phyloP scores from a whole-genome alignment of 1,140 invertebrate species.

The Zaprionus nigranus region DNA sequence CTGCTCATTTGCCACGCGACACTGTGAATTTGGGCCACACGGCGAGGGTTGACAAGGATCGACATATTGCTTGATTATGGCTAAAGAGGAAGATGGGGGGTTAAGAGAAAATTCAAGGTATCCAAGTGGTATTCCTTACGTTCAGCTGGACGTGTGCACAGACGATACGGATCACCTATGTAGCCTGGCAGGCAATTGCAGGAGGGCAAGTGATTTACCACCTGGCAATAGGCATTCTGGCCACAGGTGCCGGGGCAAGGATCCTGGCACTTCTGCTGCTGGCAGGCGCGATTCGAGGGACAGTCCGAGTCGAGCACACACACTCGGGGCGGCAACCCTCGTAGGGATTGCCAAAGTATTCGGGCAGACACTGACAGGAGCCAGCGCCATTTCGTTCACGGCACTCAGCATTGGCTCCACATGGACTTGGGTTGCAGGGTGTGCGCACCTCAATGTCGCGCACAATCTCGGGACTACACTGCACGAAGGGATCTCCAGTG shows the following conservation, averaged over 20 bases:
- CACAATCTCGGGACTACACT: slow-evolving; percentile 85
- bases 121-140: slow-evolving; percentile 55
- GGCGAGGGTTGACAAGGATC: slow-evolving; percentile 88
- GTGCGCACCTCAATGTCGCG: slow-evolving; percentile 80
- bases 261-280: slow-evolving; percentile 89
- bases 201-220: slow-evolving; percentile 89
- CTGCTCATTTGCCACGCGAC: slow-evolving; percentile 86
- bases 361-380: slow-evolving; percentile 89
- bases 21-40: slow-evolving; percentile 88
- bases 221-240: slow-evolving; percentile 90
- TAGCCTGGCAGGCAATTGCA: slow-evolving; percentile 90
- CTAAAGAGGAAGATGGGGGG: slow-evolving; percentile 63
- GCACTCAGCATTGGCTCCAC: slow-evolving; percentile 90
- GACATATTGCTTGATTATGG: slow-evolving; percentile 73
- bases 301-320: slow-evolving; percentile 88
- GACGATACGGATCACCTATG: slow-evolving; percentile 88
- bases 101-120: background rate
- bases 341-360: slow-evolving; percentile 92
- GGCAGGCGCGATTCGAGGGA: slow-evolving; percentile 88
- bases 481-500: slow-evolving; percentile 90
- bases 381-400: slow-evolving; percentile 88
- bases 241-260: slow-evolving; percentile 91
- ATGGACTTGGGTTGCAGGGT: slow-evolving; percentile 89
- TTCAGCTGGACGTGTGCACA: slow-evolving; percentile 84
- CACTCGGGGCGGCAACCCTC: slow-evolving; percentile 90